Evolutionary conservation across 2,113 vertebrate species (phyloP), one percentile per base, ranked within the genome.

Genomic region (Pteruthius melanotis): DNA sequence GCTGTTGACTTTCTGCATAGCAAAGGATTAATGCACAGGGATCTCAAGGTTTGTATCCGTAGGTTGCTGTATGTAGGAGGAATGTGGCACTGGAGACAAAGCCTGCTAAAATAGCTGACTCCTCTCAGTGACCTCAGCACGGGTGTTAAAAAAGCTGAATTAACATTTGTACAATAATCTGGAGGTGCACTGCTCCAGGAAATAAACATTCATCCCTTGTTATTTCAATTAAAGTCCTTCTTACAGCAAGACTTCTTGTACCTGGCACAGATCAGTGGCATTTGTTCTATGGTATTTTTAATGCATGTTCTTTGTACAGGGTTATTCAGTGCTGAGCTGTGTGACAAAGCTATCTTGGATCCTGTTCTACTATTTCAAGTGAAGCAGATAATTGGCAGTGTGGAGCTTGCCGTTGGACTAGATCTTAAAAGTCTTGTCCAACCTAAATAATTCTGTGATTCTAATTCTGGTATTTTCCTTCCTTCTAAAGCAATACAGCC

Each of bases 21-120:
- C 95, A 99, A 99, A 95, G 99, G 99, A 39, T 98, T 99, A 88
- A 99, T 99, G 99, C 99, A 99, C 98, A 98, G 99, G 63, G 99
- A 99, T 98, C 99, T 99, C 89, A 99, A 99, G 99, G 99, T 99
- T 97, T 95, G 97, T 98, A 96, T 83, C 68, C 12, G 4, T 13
- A 59, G 56, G 23, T 23, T 52, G 54, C 39, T 61, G 10, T 49
- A 0, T 39, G 19, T 69, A 61, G 50, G 57, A 87, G 28, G 63
- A 87, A 40, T 40, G 27, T 3, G 13, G 37, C 60, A 42, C 17
- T 72, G 53, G 35, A 82, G 74, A 21, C 64, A 91, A 65, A 77
- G 19, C 44, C 49, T 75, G 24, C 65, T 77, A 21, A 65, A 71
- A 45, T 21, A 64, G 26, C 45, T 76, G 61, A 69, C 69, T 84